Evolutionary conservation across 2,888 invertebrate species (phyloP), one percentile per base, ranked within the genome.

Genomic region (Rhamphomyia laevipes): DNA sequence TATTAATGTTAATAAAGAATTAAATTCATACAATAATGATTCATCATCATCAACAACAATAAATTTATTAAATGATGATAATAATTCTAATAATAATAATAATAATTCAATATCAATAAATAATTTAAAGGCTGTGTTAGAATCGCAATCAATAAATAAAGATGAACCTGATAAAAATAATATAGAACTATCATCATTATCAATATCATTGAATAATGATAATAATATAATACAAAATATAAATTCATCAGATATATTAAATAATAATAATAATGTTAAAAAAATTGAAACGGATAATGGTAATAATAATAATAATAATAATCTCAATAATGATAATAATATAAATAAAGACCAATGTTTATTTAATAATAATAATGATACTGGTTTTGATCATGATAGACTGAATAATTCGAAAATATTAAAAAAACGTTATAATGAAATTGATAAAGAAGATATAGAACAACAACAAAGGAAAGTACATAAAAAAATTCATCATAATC

Each of bases 231-330:
- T 50, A 16, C 45, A 50, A 46, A 33, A 51, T 50, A 48, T 52
- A 53, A 52, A 54, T 48, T 46, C 53, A 40, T 17, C 45, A 11
- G 12, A 38, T 17, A 49, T 7, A 37, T 21, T 47, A 56, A 58
- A 50, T 53, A 52, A 57, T 49, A 58, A 60, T 59, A 61, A 56
- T 56, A 57, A 60, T 59, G 58, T n/a, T n/a, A n/a, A n/a, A n/a
- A n/a, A n/a, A n/a, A n/a, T n/a, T n/a, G n/a, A n/a, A n/a, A n/a
- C n/a, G n/a, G n/a, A n/a, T n/a, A n/a, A n/a, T n/a, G n/a, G n/a
- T n/a, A n/a, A 55, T 55, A 55, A 54, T 54, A 55, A 51, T 56
- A 60, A 57, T 46, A 51, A 57, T 56, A 58, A 55, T 55, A 57
- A 56, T 58, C 56, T 56, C 51, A 58, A 59, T 49, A 21, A 4